phyloP scores from a whole-genome alignment of 2,113 vertebrate species.

The Oryzias javanicus region DNA sequence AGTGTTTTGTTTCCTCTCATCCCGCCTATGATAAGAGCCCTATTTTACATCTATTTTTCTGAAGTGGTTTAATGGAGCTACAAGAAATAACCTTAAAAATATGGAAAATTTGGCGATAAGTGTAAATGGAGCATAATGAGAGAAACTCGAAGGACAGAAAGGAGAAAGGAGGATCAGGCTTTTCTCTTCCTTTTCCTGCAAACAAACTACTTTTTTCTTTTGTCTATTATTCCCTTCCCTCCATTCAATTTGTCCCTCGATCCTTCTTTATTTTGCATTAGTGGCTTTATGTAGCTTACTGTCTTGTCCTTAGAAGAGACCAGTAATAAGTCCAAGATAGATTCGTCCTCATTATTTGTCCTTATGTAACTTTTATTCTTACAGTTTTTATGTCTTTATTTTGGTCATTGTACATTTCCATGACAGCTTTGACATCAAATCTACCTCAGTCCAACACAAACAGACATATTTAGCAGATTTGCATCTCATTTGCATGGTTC shows the following conservation, averaged over 20 bases:
- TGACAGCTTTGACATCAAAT: conserved; percentile 73
- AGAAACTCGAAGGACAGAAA: conserved; percentile 33
- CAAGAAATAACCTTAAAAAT: conserved; percentile 21
- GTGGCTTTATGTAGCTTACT: conserved; percentile 17
- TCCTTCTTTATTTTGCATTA: conserved; percentile 39
- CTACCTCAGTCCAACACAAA: conserved; percentile 47
- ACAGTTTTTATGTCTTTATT: conserved; percentile 23
- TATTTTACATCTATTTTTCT: background rate
- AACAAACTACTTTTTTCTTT: conserved; percentile 37
- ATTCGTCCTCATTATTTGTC: conserved; percentile 62
- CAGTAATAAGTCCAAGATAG: conserved; percentile 30
- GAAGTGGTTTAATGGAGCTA: conserved; percentile 17
- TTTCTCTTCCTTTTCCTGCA: conserved; percentile 46
- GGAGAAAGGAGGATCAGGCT: conserved; percentile 27
- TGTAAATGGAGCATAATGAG: conserved; percentile 24
- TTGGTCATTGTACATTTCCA: conserved; percentile 64
- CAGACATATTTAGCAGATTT: conserved; percentile 67
- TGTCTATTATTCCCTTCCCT: conserved; percentile 44
- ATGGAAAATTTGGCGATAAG: conserved; percentile 14
- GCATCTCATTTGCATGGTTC: conserved; percentile 81
- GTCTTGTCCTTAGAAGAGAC: conserved; percentile 10
- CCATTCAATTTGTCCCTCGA: conserved; percentile 47
- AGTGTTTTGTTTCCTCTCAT: background rate
- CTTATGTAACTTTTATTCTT: conserved; percentile 30
- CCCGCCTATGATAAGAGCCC: background rate